Evolutionary conservation across 37 sponge, comb jelly and placozoan species (phyloP), one percentile per base, ranked within the genome.

Genomic region (Sycon ciliatum): DNA sequence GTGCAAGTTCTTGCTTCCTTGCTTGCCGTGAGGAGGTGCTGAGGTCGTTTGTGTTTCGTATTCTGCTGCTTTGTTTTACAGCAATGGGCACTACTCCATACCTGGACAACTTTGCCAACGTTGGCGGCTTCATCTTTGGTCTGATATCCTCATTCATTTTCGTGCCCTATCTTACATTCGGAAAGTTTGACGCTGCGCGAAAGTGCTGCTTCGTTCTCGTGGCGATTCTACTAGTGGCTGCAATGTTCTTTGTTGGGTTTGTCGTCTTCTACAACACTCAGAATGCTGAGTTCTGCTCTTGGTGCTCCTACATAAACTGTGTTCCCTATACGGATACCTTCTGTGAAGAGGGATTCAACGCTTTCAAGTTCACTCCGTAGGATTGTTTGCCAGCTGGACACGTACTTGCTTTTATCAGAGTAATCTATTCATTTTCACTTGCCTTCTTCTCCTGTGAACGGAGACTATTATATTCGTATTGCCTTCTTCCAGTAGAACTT

Each of bases 271-370:
- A 60, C 63, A 11, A 60, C n/a, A 60, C 63, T n/a, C 63, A 60
- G 63, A 60, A 60, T 22, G 16, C 63, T n/a, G 63, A 60, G 9
- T 60, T 60, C 63, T 60, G 63, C 22, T n/a, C n/a, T 9, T 60
- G 63, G 63, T 60, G 63, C 22, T 22, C 7, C 22, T 60, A 60
- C 63, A 60, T 60, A 11, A 60, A 60, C 63, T 60, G 63, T 22
- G 22, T 60, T 60, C 63, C 63, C 11, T 60, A 60, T 26, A 81
- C 82, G 3, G 34, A 24, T 1, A 78, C 75, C 3, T 82, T 86
- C 64, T 86, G 87, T 54, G 82, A 82, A 16, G 72, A 75, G 16
- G 63, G 63, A 11, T 60, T 60, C 63, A 60, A 9, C 27, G 16
- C 22, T 60, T 24, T 60, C 63, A n/a, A n/a, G n/a, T n/a, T n/a